phyloP scores from a whole-genome alignment of 2,113 vertebrate species.

The Triplophysa rosa region DNA sequence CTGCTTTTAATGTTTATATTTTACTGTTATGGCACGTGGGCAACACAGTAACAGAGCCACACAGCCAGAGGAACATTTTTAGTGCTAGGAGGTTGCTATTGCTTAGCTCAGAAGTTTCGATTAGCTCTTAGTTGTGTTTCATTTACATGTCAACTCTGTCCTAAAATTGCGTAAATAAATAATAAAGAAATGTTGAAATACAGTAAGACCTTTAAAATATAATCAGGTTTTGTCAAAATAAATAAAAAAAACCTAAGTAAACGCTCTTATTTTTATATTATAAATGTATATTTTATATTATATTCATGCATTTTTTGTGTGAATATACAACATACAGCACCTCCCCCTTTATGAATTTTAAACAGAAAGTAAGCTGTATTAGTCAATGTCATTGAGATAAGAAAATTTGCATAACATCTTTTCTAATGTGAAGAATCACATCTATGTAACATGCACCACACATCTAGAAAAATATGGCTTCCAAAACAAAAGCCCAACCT shows the following conservation, averaged over 20 bases:
- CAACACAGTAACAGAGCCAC: not conserved
- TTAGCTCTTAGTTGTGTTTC: too few relatives aligned
- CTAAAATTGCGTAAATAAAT: too few relatives aligned
- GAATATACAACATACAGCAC: not conserved
- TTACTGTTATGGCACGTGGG: not conserved
- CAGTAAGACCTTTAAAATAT: too few relatives aligned
- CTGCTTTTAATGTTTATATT: slow-evolving; percentile 22
- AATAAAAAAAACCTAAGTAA: too few relatives aligned
- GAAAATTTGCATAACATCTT: not conserved
- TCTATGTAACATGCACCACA: not conserved
- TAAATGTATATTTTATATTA: too few relatives aligned
- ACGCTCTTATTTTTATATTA: too few relatives aligned
- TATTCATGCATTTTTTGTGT: too few relatives aligned
- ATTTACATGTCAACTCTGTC: too few relatives aligned
- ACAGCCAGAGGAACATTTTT: not conserved
- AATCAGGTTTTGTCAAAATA: too few relatives aligned
- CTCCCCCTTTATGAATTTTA: not conserved
- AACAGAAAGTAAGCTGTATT: not conserved
- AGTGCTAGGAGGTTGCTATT: too few relatives aligned
- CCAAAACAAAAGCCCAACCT: slow-evolving; percentile 14
- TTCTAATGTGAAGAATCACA: not conserved
- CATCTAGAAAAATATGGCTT: not conserved
- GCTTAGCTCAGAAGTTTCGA: too few relatives aligned
- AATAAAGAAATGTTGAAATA: too few relatives aligned
- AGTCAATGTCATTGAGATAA: not conserved